Conservation (phyloP, 2,888 invertebrate species). For the Nomada ruficornis region DNA sequence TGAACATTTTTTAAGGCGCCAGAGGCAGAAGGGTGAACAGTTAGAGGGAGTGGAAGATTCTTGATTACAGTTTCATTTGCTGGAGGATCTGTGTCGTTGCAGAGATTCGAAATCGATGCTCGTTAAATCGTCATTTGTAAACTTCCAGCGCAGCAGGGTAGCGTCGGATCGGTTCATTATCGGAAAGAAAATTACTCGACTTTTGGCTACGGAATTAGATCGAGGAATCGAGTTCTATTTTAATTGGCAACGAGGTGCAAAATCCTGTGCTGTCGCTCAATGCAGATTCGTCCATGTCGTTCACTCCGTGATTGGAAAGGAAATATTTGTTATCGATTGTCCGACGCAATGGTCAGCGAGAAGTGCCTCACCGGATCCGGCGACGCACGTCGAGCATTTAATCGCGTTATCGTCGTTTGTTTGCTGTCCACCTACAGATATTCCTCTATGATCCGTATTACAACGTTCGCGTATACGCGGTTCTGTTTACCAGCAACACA, state of each 20-base stretch:
- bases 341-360: background rate
- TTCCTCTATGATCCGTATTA: conserved; percentile 44
- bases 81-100: conserved; percentile 19
- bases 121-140: conserved; percentile 45
- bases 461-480: conserved; percentile 29
- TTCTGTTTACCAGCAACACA: conserved; percentile 37
- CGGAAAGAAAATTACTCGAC: conserved; percentile 31
- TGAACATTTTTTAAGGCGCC: too few species aligned
- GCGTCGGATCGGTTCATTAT: conserved; percentile 39
- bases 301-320: background rate
- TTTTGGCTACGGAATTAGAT: too few species aligned
- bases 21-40: too few species aligned
- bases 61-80: conserved; percentile 17
- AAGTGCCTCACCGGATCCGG: background rate
- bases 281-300: background rate
- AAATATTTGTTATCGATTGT: background rate
- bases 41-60: conserved; percentile 3
- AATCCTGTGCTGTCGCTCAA: too few species aligned
- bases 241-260: too few species aligned
- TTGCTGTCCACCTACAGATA: conserved; percentile 33
- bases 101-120: conserved; percentile 37
- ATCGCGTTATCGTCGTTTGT: conserved; percentile 57
- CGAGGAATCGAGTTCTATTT: too few species aligned
- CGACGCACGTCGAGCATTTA: conserved; percentile 35
- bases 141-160: background rate